Evolutionary conservation across 1,140 invertebrate genomes (phyloP), one percentile per base, ranked within the genome.

Genomic region (Papilio polytes): DNA sequence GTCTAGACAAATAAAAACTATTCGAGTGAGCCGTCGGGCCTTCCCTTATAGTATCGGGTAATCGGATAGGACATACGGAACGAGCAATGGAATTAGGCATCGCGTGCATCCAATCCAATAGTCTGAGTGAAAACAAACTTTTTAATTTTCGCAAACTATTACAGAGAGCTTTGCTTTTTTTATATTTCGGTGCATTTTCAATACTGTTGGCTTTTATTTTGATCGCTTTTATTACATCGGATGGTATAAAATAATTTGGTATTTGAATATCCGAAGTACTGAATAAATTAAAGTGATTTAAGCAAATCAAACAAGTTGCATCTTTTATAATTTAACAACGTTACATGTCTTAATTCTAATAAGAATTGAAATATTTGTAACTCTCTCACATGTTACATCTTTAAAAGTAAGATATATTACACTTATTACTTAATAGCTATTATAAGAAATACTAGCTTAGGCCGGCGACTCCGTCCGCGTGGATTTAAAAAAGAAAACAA

Each of bases 81-180:
- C 74, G 63, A 81, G 66, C 77, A 83, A 83, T 82, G 66, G 66
- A 82, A 74, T 41, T 80, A 78, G 88, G 87, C 86, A 84, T 89
- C 86, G 88, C 90, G 89, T 90, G 90, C 82, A 48, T 59, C 78
- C 56, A 48, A 81, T 74, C 85, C 88, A 90, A 91, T 90, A 86
- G 86, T 84, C 86, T 90, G 86, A 90, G 89, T 90, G 86, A 85
- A 80, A 85, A 80, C 78, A 84, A 86, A 85, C 83, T 86, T 84
- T 84, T 85, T 86, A 85, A 84, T 86, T 83, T 83, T 81, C 82
- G 72, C 56, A 51, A 81, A 78, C 36, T 74, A 78, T 80, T 85
- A 51, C 46, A 48, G 56, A 66, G 41, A 66, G 59, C 59, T 44
- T 26, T 22, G 9, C 8, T 63, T 63, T 22, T 59, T 63, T 70